Evolutionary conservation across 2,113 vertebrate species (phyloP).

Genomic region (Atlantisia rogersi): DNA sequence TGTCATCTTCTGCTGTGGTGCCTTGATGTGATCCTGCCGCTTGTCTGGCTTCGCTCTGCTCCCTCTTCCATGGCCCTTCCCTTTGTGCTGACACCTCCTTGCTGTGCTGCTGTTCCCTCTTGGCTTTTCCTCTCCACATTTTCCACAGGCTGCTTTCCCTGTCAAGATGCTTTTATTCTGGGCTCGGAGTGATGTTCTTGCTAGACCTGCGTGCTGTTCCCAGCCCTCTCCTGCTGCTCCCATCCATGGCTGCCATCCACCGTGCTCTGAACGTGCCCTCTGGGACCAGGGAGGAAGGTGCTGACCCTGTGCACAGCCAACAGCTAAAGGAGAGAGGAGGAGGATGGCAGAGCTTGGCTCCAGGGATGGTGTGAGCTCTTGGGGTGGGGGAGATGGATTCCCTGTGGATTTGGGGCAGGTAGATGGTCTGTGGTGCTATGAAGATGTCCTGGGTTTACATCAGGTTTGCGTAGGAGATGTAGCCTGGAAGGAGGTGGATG

Average conservation of each 20-base stretch:
- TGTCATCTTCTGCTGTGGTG: not conserved
- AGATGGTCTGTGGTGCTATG: accelerated
- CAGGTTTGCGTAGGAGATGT: not conserved
- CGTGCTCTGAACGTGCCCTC: not conserved
- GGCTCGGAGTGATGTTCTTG: not conserved
- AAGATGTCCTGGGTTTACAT: not conserved
- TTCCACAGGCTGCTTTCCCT: not conserved
- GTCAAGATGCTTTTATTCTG: not conserved
- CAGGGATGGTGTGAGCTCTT: not conserved
- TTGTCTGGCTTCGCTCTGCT: not conserved
- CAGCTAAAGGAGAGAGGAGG: not conserved
- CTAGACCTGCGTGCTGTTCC: not conserved
- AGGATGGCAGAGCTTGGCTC: not conserved
- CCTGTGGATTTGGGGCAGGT: not conserved
- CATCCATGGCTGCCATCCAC: accelerated
- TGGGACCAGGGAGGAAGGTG: not conserved
- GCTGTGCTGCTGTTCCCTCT: not conserved
- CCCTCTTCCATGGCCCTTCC: not conserved
- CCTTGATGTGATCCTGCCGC: not conserved
- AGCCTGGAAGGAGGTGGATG: accelerated
- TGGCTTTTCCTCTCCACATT: not conserved
- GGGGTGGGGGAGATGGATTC: not conserved
- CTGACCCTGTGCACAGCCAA: not conserved
- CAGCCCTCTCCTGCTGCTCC: not conserved
- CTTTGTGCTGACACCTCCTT: not conserved